Conservation (phyloP, 2,113 vertebrate genomes). For the Protobothrops flavoviridis region DNA sequence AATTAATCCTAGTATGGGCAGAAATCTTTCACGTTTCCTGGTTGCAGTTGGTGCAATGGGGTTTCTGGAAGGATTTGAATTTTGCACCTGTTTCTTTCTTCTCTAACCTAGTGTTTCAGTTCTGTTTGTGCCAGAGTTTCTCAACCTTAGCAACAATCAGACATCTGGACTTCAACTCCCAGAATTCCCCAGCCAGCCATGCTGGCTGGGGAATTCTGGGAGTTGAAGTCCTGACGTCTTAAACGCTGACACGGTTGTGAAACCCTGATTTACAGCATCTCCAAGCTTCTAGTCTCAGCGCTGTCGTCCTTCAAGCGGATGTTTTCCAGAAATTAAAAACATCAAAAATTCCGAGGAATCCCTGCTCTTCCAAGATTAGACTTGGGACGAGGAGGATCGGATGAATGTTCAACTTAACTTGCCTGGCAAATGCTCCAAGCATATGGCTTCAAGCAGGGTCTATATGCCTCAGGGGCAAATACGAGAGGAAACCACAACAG, state of each 20-base stretch:
- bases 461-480: not conserved
- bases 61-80: not conserved
- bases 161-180: not conserved
- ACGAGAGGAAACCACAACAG: not conserved
- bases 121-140: not conserved
- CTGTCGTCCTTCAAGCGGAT: not conserved
- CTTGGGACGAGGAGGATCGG: not conserved
- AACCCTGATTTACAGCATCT: no score
- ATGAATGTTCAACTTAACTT: not conserved
- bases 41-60: not conserved
- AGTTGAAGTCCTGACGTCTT: no score
- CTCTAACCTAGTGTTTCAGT: not conserved
- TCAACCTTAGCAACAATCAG: not conserved
- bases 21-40: not conserved
- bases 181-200: not conserved
- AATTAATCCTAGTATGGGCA: not conserved
- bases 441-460: no score
- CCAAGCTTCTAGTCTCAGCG: not conserved
- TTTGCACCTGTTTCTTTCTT: not conserved
- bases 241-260: no score
- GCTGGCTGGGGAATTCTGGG: no score
- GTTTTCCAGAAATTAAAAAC: not conserved
- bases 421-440: no score
- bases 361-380: not conserved
- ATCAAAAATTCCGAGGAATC: no score